Evolutionary conservation across 1,140 invertebrate genomes (phyloP).

Genomic region (Brachionus sp.): DNA sequence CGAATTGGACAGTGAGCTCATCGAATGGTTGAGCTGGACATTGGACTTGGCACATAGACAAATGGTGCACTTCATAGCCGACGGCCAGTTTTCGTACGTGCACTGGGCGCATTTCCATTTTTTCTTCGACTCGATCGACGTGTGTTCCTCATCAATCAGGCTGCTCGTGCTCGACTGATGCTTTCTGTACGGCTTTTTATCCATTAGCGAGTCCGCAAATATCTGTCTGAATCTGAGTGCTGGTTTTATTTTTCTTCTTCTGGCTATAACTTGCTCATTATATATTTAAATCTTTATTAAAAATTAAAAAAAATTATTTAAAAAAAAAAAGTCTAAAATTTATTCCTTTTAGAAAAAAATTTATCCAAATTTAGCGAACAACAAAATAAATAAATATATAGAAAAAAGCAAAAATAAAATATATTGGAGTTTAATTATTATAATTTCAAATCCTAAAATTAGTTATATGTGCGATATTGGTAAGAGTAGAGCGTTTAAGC

Average conservation of each 20-base stretch:
- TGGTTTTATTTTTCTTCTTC: background rate
- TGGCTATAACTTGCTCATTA: background rate
- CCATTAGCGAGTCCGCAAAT: background rate
- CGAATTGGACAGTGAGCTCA: background rate
- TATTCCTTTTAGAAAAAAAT: background rate
- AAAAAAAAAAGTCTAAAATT: background rate
- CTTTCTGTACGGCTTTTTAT: conserved; percentile 9
- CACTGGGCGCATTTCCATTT: conserved; percentile 78
- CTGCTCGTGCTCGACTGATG: conserved; percentile 29
- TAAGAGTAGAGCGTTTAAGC: background rate
- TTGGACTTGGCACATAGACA: conserved; percentile 61
- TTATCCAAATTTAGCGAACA: conserved; percentile 9
- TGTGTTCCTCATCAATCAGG: background rate
- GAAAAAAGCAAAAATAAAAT: background rate
- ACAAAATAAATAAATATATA: conserved; percentile 7
- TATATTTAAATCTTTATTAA: background rate
- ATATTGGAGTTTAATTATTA: conserved; percentile 30
- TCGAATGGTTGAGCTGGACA: background rate
- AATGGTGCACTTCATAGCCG: conserved; percentile 80
- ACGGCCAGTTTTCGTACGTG: conserved; percentile 94
- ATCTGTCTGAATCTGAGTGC: background rate
- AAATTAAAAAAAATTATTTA: background rate
- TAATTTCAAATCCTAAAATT: conserved; percentile 38
- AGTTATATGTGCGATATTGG: conserved; percentile 13
- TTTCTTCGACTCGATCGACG: conserved; percentile 1